Evolutionary conservation across 2,888 invertebrate species (phyloP).

Genomic region (Pachymerium ferrugineum): DNA sequence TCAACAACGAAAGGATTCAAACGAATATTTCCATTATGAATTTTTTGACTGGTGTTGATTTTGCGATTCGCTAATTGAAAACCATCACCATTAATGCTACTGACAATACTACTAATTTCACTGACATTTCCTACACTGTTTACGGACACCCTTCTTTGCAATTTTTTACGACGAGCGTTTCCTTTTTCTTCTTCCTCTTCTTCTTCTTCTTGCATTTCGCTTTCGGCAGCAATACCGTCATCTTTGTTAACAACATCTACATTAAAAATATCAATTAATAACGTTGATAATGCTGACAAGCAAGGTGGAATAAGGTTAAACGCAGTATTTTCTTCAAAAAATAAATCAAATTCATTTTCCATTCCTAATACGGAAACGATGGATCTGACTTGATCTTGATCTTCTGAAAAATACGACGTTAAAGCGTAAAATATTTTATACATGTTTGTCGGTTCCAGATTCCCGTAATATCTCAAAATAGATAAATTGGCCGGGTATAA

Average conservation of each 20-base stretch:
- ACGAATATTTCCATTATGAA: too few species aligned
- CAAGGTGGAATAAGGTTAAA: neutral
- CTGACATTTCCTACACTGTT: too few species aligned
- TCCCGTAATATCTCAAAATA: neutral
- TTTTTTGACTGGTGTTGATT: too few species aligned
- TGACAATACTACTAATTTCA: too few species aligned
- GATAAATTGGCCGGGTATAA: neutral
- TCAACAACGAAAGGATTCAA: too few species aligned
- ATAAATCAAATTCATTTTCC: neutral
- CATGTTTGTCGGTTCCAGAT: neutral
- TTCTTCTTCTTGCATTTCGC: neutral
- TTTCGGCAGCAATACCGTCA: neutral
- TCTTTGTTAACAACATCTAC: neutral
- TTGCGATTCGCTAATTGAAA: too few species aligned
- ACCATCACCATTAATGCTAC: too few species aligned
- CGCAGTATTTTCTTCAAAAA: neutral
- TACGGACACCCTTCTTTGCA: too few species aligned
- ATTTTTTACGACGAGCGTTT: too few species aligned
- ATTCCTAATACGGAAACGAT: neutral
- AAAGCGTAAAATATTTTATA: neutral
- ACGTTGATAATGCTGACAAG: neutral
- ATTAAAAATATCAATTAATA: neutral
- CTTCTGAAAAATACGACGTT: neutral
- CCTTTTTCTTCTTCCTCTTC: too few species aligned
- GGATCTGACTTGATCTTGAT: neutral